Conservation (phyloP, 1,140 invertebrate species). For the Musca vetustissima region DNA sequence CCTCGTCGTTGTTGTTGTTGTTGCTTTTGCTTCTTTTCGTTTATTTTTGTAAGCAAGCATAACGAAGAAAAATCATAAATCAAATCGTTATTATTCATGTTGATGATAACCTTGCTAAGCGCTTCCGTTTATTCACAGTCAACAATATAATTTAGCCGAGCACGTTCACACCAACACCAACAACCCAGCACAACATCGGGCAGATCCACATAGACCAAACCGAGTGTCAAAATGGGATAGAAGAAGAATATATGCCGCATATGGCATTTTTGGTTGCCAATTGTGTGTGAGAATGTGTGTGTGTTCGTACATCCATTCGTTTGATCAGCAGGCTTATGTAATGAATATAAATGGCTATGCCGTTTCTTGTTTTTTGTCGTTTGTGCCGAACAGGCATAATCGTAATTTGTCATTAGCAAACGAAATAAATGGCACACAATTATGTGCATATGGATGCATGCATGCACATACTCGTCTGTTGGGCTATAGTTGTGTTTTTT, state of each 20-base stretch:
- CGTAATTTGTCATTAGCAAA: no score
- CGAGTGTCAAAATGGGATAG: no score
- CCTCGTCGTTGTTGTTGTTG: neutral
- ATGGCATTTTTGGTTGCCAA: no score
- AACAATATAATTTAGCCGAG: neutral
- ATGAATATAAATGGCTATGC: no score
- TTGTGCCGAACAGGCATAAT: no score
- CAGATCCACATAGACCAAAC: neutral
- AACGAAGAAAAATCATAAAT: slow-evolving; percentile 19
- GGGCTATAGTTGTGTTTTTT: neutral
- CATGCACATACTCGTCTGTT: neutral
- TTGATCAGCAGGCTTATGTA: no score
- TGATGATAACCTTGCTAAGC: slow-evolving; percentile 21
- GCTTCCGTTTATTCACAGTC: slow-evolving; percentile 3
- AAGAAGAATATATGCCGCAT: no score
- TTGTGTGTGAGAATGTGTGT: no score
- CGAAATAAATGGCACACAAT: no score
- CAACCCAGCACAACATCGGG: neutral
- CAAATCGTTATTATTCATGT: slow-evolving; percentile 20
- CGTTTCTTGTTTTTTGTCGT: no score
- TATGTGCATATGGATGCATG: neutral
- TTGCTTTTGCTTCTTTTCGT: neutral
- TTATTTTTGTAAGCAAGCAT: neutral
- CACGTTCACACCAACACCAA: neutral
- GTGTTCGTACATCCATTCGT: no score